Evolutionary conservation across 2,797 vertebrate species (phyloP).

Genomic region (Pipistrellus nathusii): DNA sequence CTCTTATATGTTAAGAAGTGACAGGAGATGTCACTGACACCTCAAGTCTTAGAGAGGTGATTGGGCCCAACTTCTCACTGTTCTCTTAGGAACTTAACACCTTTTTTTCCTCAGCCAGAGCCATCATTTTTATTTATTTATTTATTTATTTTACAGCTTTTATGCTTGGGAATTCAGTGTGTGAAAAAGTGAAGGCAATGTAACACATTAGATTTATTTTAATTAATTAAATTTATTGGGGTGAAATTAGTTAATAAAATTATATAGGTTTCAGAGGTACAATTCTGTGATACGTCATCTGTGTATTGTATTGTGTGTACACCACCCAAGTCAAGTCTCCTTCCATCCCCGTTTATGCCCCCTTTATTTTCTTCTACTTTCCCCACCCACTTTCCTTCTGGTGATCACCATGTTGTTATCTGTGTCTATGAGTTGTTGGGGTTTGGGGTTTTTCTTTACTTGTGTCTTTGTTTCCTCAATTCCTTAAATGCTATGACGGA

Average conservation of each 20-base stretch:
- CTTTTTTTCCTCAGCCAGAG: neutral
- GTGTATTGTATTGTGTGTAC: neutral
- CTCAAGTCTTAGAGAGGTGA: neutral
- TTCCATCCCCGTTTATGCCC: neutral
- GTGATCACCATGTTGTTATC: neutral
- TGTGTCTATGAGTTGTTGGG: neutral
- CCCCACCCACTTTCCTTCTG: neutral
- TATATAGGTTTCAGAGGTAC: neutral
- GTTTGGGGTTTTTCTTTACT: too few species aligned
- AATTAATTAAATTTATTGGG: neutral
- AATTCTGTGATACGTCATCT: neutral
- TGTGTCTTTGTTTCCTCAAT: neutral
- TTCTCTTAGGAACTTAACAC: constrained; percentile 61
- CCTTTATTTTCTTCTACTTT: neutral
- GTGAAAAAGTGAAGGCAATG: neutral
- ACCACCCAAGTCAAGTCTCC: neutral
- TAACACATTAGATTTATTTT: neutral
- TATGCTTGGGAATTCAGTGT: constrained; percentile 19
- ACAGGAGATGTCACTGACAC: neutral
- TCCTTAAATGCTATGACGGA: neutral
- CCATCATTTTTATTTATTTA: too few species aligned
- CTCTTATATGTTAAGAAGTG: neutral
- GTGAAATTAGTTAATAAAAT: neutral
- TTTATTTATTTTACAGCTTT: neutral
- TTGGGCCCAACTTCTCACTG: neutral